Conservation (phyloP, 2,113 vertebrate species). For the Phalacrocorax brasilianus region DNA sequence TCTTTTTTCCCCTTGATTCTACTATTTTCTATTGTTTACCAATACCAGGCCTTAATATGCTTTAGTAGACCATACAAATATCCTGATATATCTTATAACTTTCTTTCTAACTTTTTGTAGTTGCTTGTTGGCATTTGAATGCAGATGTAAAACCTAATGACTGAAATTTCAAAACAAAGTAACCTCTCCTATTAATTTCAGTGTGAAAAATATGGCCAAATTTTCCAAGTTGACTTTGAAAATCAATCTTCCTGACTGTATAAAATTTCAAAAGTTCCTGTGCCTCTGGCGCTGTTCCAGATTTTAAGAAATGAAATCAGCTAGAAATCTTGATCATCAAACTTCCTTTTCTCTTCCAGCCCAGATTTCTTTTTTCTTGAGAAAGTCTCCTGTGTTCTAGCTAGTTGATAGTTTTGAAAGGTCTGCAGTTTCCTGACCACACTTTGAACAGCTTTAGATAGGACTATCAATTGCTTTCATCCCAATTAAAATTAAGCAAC, state of each 20-base stretch:
- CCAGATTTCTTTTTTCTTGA: background rate
- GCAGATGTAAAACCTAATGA: background rate
- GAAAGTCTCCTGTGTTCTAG: background rate
- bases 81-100: background rate
- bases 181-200: background rate
- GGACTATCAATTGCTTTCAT: background rate
- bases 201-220: background rate
- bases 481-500: background rate
- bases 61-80: background rate
- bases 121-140: background rate
- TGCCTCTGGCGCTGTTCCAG: background rate
- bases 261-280: background rate
- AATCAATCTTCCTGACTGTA: background rate
- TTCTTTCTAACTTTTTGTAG: background rate
- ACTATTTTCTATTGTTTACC: background rate
- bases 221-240: background rate
- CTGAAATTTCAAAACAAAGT: background rate
- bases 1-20: background rate
- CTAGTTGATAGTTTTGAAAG: background rate
- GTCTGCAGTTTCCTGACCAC: background rate
- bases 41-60: background rate
- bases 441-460: background rate
- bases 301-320: background rate
- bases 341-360: background rate
- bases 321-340: background rate